Base-by-base conservation (phyloP, 2,113 vertebrate genomes). In the Apodemus sylvaticus region DNA sequence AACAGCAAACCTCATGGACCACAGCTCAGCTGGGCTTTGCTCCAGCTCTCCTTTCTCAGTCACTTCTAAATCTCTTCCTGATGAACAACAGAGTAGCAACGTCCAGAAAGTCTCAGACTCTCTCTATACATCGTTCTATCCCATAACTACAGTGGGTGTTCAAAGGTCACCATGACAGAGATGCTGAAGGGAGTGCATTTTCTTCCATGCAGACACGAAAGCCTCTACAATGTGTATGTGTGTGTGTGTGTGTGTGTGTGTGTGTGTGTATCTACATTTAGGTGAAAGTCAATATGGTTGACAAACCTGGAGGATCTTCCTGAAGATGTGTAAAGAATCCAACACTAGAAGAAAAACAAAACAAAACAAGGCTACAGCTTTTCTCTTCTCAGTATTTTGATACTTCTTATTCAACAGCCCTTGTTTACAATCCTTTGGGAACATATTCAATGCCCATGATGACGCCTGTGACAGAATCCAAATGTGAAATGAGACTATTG, bases 401-500 rank as follows among this genome's bases (percentile, higher is more conserved):
- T 93, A 83, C 82, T 71, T 85, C 83, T 82, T 89, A 24, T 48
- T 95, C 87, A 82, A 91, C 73, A 53, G 39, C 51, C 70, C 51
- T 96, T 96, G 91, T 94, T 89, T 85, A 82, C 24, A 64, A 55
- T 48, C 82, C 68, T 73, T 66, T 42, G 89, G 71, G 39, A 62
- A 7, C 73, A 82, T n/a, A 19, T 45, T 96, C 95, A 85, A 64
- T 73, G 74, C 90, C 45, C 78, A 62, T 48, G 93, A 92, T 76
- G 95, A 85, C 17, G 89, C 83, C 55, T 55, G 24, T 29, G 20
- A 55, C 0, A 0, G 51, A 89, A 74, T 68, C 94, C 90, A 93
- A 83, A 89, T 73, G 74, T 90, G 93, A 95, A 83, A 89, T 85
- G 83, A 93, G 68, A 83, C 64, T 83, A 90, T 78, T 97, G 97